Conservation (phyloP, 2,113 vertebrate species). For the Chiloscyllium plagiosum region DNA sequence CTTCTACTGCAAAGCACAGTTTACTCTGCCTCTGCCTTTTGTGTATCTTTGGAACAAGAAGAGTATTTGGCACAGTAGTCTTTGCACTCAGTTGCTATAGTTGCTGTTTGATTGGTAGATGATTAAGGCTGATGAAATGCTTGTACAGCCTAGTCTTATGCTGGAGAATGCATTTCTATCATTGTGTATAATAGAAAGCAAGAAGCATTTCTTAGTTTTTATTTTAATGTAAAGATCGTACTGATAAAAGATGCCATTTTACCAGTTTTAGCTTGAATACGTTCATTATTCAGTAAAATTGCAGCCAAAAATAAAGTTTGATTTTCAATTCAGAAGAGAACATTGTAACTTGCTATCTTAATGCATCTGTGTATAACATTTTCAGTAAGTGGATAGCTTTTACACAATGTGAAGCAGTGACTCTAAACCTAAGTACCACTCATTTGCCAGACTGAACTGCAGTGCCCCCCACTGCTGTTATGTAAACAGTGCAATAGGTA, state of each 20-base stretch:
- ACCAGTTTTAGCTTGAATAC: not conserved
- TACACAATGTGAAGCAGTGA: not conserved
- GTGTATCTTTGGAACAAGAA: not conserved
- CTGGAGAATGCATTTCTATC: not conserved
- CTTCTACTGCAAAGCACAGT: not conserved
- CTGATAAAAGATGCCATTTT: not conserved
- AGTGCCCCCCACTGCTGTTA: constrained; percentile 15
- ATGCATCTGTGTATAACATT: not conserved
- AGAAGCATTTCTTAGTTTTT: not conserved
- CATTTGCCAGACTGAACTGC: not conserved
- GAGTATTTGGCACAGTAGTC: not conserved
- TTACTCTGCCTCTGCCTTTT: not conserved
- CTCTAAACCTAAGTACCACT: not conserved
- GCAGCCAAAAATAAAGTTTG: not conserved
- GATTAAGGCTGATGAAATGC: not conserved
- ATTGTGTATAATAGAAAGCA: not conserved
- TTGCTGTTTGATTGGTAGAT: not conserved
- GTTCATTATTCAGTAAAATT: not conserved
- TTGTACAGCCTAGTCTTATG: not conserved
- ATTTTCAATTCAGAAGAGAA: not conserved
- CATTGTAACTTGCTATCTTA: not conserved
- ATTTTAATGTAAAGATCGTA: not conserved
- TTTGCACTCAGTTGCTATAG: not conserved
- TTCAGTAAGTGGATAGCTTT: not conserved
- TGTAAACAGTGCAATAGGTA: not conserved